phyloP scores from a whole-genome alignment of 2,113 vertebrate species.

The Loxodonta africana region DNA sequence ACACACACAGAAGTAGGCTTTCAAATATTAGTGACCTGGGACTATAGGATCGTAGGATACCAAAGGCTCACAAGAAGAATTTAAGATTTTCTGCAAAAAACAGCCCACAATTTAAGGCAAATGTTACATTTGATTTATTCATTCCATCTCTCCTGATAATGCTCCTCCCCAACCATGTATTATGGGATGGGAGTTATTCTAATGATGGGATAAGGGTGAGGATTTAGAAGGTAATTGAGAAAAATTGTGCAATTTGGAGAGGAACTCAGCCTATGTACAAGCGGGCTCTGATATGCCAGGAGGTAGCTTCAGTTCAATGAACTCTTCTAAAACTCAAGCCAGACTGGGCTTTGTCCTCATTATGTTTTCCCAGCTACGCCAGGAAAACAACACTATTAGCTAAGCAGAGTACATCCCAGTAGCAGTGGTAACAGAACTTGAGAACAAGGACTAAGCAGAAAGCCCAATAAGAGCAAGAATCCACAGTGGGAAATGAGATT shows the following conservation, averaged over 20 bases:
- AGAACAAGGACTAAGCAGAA: not conserved
- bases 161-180: not conserved
- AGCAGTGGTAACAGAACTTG: not conserved
- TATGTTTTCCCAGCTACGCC: not conserved
- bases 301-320: not conserved
- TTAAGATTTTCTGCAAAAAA: not conserved
- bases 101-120: not conserved
- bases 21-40: not conserved
- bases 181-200: not conserved
- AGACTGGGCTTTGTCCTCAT: not conserved
- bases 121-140: not conserved
- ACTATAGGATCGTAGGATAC: not conserved
- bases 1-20: not conserved
- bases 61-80: not conserved
- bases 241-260: not conserved
- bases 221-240: not conserved
- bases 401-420: not conserved
- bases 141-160: not conserved
- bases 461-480: not conserved
- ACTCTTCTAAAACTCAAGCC: not conserved
- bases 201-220: not conserved
- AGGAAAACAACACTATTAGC: not conserved
- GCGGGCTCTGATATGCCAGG: not conserved
- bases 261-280: not conserved
- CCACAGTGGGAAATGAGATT: not conserved